Conservation (phyloP, 2,888 invertebrate species). For the Sympetrum striolatum region DNA sequence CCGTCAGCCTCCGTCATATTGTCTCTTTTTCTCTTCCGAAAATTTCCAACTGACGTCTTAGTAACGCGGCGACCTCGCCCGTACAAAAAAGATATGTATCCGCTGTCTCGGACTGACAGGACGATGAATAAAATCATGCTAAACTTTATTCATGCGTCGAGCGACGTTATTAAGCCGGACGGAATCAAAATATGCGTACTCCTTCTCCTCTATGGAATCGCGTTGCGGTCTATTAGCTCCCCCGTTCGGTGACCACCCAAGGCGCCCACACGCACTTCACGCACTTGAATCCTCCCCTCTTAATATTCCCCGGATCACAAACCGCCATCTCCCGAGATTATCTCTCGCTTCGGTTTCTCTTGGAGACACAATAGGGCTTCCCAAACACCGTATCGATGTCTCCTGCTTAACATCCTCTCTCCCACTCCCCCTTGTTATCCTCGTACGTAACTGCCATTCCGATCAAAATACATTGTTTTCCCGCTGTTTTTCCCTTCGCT, state of each 20-base stretch:
- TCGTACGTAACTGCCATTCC: neutral
- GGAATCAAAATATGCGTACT: neutral
- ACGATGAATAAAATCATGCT: too few species aligned
- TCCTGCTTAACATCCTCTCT: neutral
- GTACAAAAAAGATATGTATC: too few species aligned
- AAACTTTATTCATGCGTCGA: too few species aligned
- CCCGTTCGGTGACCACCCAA: conserved; percentile 18
- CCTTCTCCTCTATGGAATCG: neutral
- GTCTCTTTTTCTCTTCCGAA: too few species aligned
- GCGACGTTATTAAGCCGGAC: neutral
- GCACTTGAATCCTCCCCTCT: neutral
- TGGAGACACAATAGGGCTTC: conserved; percentile 33
- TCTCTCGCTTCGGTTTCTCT: conserved; percentile 26
- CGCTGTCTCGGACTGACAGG: too few species aligned
- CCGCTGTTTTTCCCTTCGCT: neutral
- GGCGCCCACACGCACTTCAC: neutral
- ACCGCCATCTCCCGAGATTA: conserved; percentile 24
- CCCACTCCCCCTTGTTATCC: neutral
- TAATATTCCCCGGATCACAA: conserved; percentile 29
- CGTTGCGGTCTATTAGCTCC: conserved; percentile 18
- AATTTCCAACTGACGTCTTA: too few species aligned
- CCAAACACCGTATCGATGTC: conserved; percentile 16
- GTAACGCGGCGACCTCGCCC: too few species aligned
- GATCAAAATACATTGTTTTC: neutral
- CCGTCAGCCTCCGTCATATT: too few species aligned